Base-by-base conservation (phyloP, 2,113 vertebrate genomes). In the Toxotes chatareus region DNA sequence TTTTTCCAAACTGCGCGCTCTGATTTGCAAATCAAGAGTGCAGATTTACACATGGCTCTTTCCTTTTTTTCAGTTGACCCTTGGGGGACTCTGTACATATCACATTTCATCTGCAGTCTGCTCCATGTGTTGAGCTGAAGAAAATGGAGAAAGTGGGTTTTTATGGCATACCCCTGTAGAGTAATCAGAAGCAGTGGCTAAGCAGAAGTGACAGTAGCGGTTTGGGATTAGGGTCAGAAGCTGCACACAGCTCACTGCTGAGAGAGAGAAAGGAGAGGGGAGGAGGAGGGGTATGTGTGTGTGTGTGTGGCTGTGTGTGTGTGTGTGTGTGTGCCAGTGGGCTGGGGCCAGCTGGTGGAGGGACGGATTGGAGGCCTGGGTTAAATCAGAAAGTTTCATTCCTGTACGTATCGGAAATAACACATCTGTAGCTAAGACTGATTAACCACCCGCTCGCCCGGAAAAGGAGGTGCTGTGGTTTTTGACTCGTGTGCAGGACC, bases 161-260 rank as follows among this genome's bases (percentile, higher is more conserved):
- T 83, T 60, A 76, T 83, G 79, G 80, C 82, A 61, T 23, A 73
- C 69, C 78, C 74, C 80, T 87, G 80, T 71, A 76, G 88, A 82
- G 63, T 79, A 80, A 85, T 88, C 84, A 88, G 64, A 72, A 56
- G 62, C 42, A 60, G 47, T 53, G 66, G 86, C 80, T 88, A 82
- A 90, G 83, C 73, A 89, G 74, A 86, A 88, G 77, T 88, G 86
- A 89, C 90, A 88, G 90, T 81, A 67, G 85, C 49, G 23, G 79
- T 93, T 86, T 85, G 81, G 85, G 88, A 89, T 92, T 88, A 79
- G 85, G 85, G 86, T 89, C 88, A 85, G 82, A 64, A 70, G 79
- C 85, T 62, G 78, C 75, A 64, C 57, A 75, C 68, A 31, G 80
- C 49, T 76, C 13, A 5, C 63, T 71, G 59, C 60, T 73, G 70